Evolutionary conservation across 2,797 vertebrate species (phyloP), one percentile per base, ranked within the genome.

Genomic region (Myotis myotis): DNA sequence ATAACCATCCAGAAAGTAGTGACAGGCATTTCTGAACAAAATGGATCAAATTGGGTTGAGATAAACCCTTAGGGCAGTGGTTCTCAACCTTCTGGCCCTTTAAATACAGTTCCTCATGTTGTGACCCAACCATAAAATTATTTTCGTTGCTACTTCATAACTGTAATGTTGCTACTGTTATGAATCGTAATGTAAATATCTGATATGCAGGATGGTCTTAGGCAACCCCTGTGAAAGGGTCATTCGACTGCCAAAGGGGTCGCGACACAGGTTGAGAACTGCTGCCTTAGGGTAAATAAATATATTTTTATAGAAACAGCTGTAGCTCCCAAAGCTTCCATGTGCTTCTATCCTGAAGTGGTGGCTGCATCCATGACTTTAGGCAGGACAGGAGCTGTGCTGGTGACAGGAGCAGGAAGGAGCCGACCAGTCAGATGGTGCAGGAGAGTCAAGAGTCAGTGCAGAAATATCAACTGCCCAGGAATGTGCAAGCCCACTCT

Each of bases 21-120:
- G 25, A 78, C 11, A 78, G 57, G 36, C 38, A 16, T 85, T 95
- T 91, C 79, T 33, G 51, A 88, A 79, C 53, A 75, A 89, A 81
- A 78, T 28, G 23, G 3, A 41, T 33, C 1, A 6, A 81, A 81
- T 2, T 51, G 36, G 85, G 51, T 19, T 85, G 55, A 38, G 28
- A 10, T 15, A 60, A 57, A 47, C 0, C 2, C 28, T 62, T 25
- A 41, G n/a, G 38, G n/a, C 36, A 36, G 36, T 36, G 36, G 36
- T 36, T 36, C 36, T 36, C 36, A 36, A 36, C 36, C 36, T 36
- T 36, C 36, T 36, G 36, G 36, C 36, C 36, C 36, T 36, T 36
- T 36, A 36, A 36, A 36, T 36, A 36, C 36, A 36, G 36, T 36
- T 36, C 36, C 36, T 36, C 36, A 36, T 36, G 36, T 36, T 36